These are phyloP conservation scores for Brachycybe producta DNA, from an alignment of 2,888 invertebrate species.

Conservation along the genomic window DNA sequence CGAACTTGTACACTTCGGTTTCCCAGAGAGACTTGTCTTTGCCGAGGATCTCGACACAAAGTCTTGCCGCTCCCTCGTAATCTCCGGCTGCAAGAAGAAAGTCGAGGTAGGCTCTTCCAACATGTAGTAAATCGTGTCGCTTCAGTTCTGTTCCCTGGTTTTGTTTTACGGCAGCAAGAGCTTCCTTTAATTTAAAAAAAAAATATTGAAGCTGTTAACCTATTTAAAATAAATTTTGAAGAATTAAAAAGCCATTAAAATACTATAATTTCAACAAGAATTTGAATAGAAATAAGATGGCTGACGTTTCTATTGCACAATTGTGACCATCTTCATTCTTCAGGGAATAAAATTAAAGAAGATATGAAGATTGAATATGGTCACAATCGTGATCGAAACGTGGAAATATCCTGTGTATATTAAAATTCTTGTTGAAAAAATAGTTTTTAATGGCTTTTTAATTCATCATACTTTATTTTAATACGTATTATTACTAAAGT, in stretches of 20 bases:
- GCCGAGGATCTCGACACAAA: constrained; percentile 65
- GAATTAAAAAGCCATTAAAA: no score
- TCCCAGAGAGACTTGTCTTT: constrained; percentile 74
- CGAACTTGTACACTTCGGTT: constrained; percentile 79
- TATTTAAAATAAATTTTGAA: constrained; percentile 11
- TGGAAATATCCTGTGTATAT: no score
- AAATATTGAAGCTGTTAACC: not conserved
- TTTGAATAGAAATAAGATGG: no score
- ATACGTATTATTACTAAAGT: no score
- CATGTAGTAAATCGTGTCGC: constrained; percentile 46
- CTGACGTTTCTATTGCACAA: no score
- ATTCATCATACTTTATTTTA: no score
- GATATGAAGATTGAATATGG: no score
- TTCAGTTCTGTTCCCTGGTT: constrained; percentile 49
- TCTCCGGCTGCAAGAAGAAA: constrained; percentile 55
- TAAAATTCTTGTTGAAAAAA: no score
- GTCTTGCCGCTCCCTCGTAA: constrained; percentile 69
- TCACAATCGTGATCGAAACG: no score
- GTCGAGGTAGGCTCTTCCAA: constrained; percentile 65
- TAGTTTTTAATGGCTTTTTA: no score
- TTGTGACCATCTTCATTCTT: no score
- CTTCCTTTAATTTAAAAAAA: constrained; percentile 41
- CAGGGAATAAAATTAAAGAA: not conserved
- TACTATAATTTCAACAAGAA: no score
- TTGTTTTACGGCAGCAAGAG: constrained; percentile 60